Percentiles rank a stretch among this genome's conserved stretches.
These are phyloP conservation scores for Eupithecia vulgata DNA, from an alignment of 2,888 invertebrate species.

Conservation along the genomic window DNA sequence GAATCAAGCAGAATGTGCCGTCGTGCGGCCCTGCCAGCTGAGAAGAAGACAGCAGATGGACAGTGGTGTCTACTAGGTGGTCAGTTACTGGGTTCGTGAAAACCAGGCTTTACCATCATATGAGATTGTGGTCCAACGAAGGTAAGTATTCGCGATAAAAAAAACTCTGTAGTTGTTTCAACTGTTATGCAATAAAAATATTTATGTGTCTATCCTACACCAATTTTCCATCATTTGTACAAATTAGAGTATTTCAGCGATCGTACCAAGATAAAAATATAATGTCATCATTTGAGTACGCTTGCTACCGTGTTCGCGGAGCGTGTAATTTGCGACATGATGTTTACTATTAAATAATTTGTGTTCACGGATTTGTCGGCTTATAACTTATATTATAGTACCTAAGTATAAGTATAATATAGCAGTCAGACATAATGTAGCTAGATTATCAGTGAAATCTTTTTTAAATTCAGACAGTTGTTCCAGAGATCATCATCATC, in stretches of 20 bases:
- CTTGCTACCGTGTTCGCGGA: slow-evolving; percentile 13
- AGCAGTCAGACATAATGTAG: background rate
- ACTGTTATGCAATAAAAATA: background rate
- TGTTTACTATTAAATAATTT: slow-evolving; percentile 11
- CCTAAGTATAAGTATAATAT: background rate
- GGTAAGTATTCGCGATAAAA: too few species aligned
- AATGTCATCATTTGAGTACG: slow-evolving; percentile 22
- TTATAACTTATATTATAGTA: background rate
- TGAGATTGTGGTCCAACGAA: too few species aligned
- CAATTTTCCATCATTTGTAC: slow-evolving; percentile 7
- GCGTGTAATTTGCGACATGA: slow-evolving; percentile 23
- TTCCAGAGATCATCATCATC: too few species aligned
- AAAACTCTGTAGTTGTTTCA: background rate
- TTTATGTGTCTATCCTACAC: background rate
- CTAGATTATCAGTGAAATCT: background rate
- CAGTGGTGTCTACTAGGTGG: too few species aligned
- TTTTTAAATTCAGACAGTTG: too few species aligned
- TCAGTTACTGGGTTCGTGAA: too few species aligned
- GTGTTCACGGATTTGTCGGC: background rate
- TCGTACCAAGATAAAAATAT: slow-evolving; percentile 1
- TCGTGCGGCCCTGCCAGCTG: too few species aligned
- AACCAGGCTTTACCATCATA: too few species aligned
- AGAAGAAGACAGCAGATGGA: too few species aligned
- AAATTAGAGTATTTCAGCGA: slow-evolving; percentile 8
- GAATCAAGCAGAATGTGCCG: too few species aligned